A percentile compares a stretch with the other conserved stretches of the same genome.
These are phyloP conservation scores for Aphaenogaster floridana DNA, from an alignment of 1,140 invertebrate genomes.

Conservation along the genomic window DNA sequence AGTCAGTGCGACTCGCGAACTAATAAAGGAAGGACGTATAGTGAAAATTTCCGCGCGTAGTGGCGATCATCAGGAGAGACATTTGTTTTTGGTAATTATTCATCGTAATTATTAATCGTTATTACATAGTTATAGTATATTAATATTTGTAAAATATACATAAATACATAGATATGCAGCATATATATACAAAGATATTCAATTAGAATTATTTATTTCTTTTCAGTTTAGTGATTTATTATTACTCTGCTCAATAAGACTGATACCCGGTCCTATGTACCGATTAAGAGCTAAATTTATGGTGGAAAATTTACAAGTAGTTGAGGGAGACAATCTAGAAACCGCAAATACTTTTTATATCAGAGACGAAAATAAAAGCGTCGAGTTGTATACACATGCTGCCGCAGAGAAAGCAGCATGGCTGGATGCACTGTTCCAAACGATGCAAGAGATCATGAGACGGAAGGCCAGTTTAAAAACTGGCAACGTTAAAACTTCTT, in stretches of 20 bases:
- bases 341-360: conserved; percentile 91
- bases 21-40: conserved; percentile 91
- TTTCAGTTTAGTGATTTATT: conserved; percentile 91
- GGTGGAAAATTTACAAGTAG: conserved; percentile 89
- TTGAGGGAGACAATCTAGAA: conserved; percentile 89
- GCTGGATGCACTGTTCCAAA: conserved; percentile 89
- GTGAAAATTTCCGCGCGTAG: conserved; percentile 90
- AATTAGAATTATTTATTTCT: conserved; percentile 65
- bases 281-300: conserved; percentile 87
- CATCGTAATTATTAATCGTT: not conserved
- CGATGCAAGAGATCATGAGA: conserved; percentile 89
- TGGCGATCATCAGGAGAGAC: conserved; percentile 89
- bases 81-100: conserved; percentile 90
- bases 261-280: conserved; percentile 88
- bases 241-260: conserved; percentile 87
- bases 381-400: conserved; percentile 83
- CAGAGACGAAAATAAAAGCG: conserved; percentile 88
- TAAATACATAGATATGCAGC: no score
- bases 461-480: conserved; percentile 87
- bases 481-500: conserved; percentile 86
- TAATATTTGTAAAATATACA: conserved; percentile 31
- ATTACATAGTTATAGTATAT: not conserved
- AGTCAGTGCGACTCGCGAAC: conserved; percentile 90
- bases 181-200: not conserved
- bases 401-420: conserved; percentile 90